Conservation (phyloP, 2,888 invertebrate genomes). For the Argyresthia albistria region DNA sequence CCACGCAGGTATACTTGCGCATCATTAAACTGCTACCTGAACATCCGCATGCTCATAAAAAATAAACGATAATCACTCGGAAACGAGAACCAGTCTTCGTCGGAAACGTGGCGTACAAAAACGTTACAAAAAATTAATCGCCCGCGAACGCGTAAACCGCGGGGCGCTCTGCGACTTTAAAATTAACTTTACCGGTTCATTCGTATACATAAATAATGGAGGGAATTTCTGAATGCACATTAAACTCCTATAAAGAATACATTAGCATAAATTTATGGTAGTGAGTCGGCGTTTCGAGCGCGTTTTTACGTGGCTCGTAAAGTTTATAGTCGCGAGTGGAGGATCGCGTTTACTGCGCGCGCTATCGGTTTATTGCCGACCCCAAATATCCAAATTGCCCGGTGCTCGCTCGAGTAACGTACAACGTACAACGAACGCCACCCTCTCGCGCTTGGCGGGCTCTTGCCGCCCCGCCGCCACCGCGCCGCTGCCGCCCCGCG, state of each 20-base stretch:
- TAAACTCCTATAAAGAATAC: conserved; percentile 73
- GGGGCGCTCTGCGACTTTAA: conserved; percentile 61
- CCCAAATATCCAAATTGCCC: conserved; percentile 68
- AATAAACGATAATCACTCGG: conserved; percentile 34
- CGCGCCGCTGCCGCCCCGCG: conserved; percentile 11
- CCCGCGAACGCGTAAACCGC: conserved; percentile 48
- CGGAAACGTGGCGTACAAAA: conserved; percentile 39
- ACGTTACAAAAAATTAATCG: conserved; percentile 45
- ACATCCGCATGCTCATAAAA: conserved; percentile 19
- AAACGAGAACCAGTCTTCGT: conserved; percentile 33
- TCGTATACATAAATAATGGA: conserved; percentile 71
- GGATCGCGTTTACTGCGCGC: conserved; percentile 70
- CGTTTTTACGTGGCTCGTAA: conserved; percentile 73
- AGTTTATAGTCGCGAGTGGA: conserved; percentile 71
- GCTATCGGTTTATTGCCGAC: conserved; percentile 69
- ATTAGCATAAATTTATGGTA: conserved; percentile 73
- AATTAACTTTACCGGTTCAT: conserved; percentile 71
- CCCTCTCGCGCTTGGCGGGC: conserved; percentile 8
- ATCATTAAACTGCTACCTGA: conserved; percentile 27
- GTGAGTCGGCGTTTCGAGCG: conserved; percentile 68
- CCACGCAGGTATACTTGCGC: conserved; percentile 14
- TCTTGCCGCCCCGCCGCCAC: conserved; percentile 7
- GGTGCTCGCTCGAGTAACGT: conserved; percentile 50
- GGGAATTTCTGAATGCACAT: conserved; percentile 71
- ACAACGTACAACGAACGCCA: conserved; percentile 30